Conservation (phyloP, 2,797 vertebrate genomes). For the Siniperca obscura region DNA sequence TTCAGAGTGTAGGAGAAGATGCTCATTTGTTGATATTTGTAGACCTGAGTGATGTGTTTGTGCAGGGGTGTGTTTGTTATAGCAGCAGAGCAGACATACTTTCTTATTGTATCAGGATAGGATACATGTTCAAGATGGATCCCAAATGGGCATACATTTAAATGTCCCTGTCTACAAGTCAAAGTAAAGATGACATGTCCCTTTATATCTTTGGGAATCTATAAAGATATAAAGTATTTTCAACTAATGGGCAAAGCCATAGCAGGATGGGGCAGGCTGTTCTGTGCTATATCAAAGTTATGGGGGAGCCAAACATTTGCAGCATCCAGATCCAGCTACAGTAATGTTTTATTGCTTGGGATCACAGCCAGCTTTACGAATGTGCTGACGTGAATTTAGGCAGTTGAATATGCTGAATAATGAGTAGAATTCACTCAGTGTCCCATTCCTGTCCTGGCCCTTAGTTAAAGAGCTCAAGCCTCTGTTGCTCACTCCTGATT, state of each 20-base stretch:
- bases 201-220: constrained; percentile 1
- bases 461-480: neutral
- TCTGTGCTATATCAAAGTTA: constrained; percentile 45
- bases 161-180: neutral
- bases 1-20: neutral
- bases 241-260: neutral
- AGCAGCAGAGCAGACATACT: constrained; percentile 9
- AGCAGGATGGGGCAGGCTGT: neutral
- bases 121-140: constrained; percentile 1
- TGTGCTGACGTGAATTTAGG: constrained; percentile 68
- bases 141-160: neutral
- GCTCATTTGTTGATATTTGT: constrained; percentile 18
- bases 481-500: neutral
- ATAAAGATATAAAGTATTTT: neutral
- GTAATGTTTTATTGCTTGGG: constrained; percentile 56
- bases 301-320: constrained; percentile 46
- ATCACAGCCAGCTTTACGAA: constrained; percentile 60
- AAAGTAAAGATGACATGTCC: neutral
- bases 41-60: neutral
- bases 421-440: constrained; percentile 46
- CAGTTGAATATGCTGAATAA: constrained; percentile 68
- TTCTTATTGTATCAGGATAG: neutral
- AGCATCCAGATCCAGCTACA: constrained; percentile 48
- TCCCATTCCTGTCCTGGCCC: constrained; percentile 21
- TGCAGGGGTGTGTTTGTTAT: constrained; percentile 1